phyloP scores from a whole-genome alignment of 30 jellyfish, hydroid and myxozoan genomes.

The Mastigias papua region DNA sequence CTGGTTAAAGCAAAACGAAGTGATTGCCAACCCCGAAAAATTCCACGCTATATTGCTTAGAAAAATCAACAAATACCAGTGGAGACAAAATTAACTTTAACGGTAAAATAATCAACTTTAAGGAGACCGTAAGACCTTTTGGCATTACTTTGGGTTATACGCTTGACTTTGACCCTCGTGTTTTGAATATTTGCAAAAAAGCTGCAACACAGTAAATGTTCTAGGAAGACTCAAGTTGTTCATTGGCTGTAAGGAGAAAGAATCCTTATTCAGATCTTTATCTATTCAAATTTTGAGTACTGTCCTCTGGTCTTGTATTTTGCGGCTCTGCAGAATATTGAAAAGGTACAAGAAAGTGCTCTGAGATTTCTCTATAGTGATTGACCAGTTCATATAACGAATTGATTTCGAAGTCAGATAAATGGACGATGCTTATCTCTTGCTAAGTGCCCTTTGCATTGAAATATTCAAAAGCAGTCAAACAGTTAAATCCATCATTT shows the following conservation, averaged over 20 bases:
- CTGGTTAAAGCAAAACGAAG: slow-evolving; percentile 19
- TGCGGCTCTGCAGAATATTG: slow-evolving; percentile 17
- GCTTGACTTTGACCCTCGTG: slow-evolving; percentile 44
- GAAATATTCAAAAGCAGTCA: not conserved
- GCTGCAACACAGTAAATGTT: slow-evolving; percentile 68
- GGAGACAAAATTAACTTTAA: slow-evolving; percentile 29
- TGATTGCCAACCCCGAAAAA: slow-evolving; percentile 61
- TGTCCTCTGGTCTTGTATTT: slow-evolving; percentile 55
- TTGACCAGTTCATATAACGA: not conserved
- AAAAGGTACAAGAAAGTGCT: not conserved
- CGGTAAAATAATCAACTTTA: slow-evolving; percentile 39
- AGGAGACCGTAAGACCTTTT: slow-evolving; percentile 56
- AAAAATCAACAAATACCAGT: slow-evolving; percentile 44
- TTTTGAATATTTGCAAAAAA: slow-evolving; percentile 30
- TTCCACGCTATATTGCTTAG: slow-evolving; percentile 20
- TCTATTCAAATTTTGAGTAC: slow-evolving; percentile 37
- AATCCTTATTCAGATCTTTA: slow-evolving; percentile 44
- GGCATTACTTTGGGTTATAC: slow-evolving; percentile 55
- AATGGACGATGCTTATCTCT: not conserved
- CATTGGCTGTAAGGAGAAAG: slow-evolving; percentile 29
- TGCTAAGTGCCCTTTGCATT: not conserved
- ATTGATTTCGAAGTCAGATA: not conserved
- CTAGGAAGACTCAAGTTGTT: slow-evolving; percentile 31
- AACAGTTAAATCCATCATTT: not conserved
- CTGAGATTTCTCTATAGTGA: not conserved